A percentile compares a stretch with the other conserved stretches of the same genome.
Evolutionary conservation across 1,140 invertebrate genomes (phyloP).

Genomic region (Ceratoteleas bidentatus): DNA sequence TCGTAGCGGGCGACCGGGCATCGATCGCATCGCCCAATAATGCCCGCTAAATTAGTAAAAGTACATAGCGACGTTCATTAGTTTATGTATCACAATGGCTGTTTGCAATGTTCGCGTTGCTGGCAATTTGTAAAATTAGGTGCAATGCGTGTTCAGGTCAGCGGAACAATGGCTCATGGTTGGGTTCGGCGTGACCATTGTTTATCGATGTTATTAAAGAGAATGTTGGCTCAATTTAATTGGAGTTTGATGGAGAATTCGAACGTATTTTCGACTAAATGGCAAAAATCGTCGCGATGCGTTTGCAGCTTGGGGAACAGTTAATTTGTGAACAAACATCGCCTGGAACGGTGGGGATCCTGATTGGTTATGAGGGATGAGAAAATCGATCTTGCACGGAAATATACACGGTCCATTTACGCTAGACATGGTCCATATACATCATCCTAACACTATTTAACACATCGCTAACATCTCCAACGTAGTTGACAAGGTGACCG

Average conservation of each 20-base stretch:
- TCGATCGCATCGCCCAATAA: conserved; percentile 29
- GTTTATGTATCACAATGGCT: conserved; percentile 20
- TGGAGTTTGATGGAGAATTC: background rate
- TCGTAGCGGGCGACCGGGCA: conserved; percentile 29
- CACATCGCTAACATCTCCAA: no score
- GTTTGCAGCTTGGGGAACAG: no score
- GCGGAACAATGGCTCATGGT: background rate
- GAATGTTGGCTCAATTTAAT: background rate
- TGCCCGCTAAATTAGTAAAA: conserved; percentile 27
- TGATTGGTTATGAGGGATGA: no score
- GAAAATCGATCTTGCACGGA: no score
- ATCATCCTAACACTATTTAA: no score
- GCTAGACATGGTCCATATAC: no score
- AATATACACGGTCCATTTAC: no score
- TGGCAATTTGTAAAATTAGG: conserved; percentile 21
- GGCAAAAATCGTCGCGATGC: no score
- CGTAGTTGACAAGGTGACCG: no score
- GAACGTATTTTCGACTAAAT: background rate
- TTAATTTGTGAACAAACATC: no score
- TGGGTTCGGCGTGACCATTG: background rate
- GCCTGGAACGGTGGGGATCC: no score
- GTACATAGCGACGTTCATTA: conserved; percentile 19
- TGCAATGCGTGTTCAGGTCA: conserved; percentile 2
- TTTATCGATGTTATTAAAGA: conserved; percentile 16
- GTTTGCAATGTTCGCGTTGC: conserved; percentile 7